These are phyloP conservation scores for Xyliphius kryptos DNA, from an alignment of 2,113 vertebrate genomes.

Conservation along the genomic window DNA sequence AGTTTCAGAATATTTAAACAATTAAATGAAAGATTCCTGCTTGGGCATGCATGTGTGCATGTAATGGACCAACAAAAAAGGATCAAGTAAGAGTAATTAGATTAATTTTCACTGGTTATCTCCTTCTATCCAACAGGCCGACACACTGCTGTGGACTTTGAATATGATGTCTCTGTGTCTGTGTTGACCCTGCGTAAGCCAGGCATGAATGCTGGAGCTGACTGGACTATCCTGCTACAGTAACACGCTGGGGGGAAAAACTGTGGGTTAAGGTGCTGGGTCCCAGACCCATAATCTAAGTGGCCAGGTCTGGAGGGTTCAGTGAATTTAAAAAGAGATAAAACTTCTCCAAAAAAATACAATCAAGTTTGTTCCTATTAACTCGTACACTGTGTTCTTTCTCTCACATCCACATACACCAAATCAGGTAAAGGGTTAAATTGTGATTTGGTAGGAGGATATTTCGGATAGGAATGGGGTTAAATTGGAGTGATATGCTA, in stretches of 20 bases:
- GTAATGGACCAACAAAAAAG: too few species aligned
- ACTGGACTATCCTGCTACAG: constrained; percentile 75
- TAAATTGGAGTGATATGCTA: neutral
- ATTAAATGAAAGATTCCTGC: too few species aligned
- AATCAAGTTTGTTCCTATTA: constrained; percentile 1
- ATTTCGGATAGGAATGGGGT: neutral
- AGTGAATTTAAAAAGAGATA: constrained; percentile 1
- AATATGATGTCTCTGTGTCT: constrained; percentile 72
- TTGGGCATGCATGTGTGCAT: too few species aligned
- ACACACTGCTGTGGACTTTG: constrained; percentile 70
- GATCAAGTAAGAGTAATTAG: too few species aligned
- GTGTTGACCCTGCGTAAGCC: constrained; percentile 80
- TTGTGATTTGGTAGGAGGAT: neutral
- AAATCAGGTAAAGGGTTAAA: too few species aligned
- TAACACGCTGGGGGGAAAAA: constrained; percentile 47
- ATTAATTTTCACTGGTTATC: too few species aligned
- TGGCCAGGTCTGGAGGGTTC: constrained; percentile 6
- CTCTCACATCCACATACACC: too few species aligned
- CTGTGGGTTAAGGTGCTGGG: neutral
- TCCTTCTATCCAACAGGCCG: constrained; percentile 53
- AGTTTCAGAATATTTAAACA: too few species aligned
- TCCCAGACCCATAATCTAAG: neutral
- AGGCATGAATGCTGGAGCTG: constrained; percentile 66
- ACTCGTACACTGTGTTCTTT: neutral
- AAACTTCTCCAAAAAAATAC: constrained; percentile 49